Evolutionary conservation across 2,113 vertebrate species (phyloP), one percentile per base, ranked within the genome.

Genomic region (Emydura subglobosa): DNA sequence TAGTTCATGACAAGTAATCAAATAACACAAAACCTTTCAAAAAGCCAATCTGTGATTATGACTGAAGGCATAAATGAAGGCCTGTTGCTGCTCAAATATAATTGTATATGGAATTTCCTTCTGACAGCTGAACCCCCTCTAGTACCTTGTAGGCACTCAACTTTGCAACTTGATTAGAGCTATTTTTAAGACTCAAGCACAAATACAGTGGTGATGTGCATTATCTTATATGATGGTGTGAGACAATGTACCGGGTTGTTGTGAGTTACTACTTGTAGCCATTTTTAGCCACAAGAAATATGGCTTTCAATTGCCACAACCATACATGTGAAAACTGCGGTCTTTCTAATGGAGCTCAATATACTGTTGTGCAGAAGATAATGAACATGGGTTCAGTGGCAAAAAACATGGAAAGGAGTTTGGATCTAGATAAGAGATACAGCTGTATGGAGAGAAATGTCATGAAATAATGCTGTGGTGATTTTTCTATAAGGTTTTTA

Each of bases 1-100:
- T 51, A 96, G 42, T 85, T 93, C 31, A 88, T 82, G 89, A 90
- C 83, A 90, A 94, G 85, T 55, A 92, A 89, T 74, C 79, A 93
- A 95, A 74, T 91, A 57, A 84, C 49, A 83, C 0, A 0, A 89
- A 96, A n/a, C 13, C 65, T 76, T 92, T 91, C 2, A 88, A 89
- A 89, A 90, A 89, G 49, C 3, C 21, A 82, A 89, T 51, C 55
- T 74, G 4, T 85, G 39, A 89, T 87, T 95, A 76, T 57, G n/a
- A 88, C 76, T 90, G 6, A 5, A 79, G 39, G 16, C 55, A 44
- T 2, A 85, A 87, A 55, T 80, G 8, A 86, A 97, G 29, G 22
- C 7, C 55, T 59, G n/a, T 83, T 34, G 83, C 10, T 86, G 27
- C 87, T 86, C 53, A 85, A 80, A 93, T 53, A 80, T 3, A 65